phyloP scores from a whole-genome alignment of 2,113 vertebrate species.

The Girardinichthys multiradiatus region DNA sequence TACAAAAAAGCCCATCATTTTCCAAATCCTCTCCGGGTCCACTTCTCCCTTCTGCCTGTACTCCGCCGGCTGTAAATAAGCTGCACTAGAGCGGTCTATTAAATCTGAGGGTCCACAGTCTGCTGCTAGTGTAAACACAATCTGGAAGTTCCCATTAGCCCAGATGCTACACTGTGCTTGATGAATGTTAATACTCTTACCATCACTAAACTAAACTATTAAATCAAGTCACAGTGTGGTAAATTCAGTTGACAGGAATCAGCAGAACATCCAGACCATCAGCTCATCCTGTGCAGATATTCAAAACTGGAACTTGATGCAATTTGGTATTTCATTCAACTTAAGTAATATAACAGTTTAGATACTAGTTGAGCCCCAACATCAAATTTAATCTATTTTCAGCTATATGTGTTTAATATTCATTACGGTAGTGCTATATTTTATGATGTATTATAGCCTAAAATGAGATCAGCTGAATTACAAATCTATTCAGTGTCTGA shows the following conservation, averaged over 20 bases:
- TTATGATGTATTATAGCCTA: conserved; percentile 47
- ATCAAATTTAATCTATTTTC: conserved; percentile 49
- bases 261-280: conserved; percentile 32
- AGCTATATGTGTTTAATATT: conserved; percentile 23
- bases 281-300: conserved; percentile 3
- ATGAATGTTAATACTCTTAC: conserved; percentile 51
- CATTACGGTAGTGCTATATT: conserved; percentile 31
- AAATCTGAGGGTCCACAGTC: conserved; percentile 50
- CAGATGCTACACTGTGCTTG: conserved; percentile 39
- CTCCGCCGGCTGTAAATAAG: conserved; percentile 27
- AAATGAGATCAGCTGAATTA: conserved; percentile 29
- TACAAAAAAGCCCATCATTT: neutral
- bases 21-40: neutral
- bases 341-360: conserved; percentile 1
- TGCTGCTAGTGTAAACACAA: conserved; percentile 63
- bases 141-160: conserved; percentile 57
- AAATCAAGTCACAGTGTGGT: conserved; percentile 51
- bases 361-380: conserved; percentile 12
- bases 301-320: conserved; percentile 29
- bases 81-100: conserved; percentile 46
- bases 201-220: conserved; percentile 40
- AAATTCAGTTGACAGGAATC: conserved; percentile 35
- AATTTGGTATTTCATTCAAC: conserved; percentile 28
- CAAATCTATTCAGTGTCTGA: conserved; percentile 35
- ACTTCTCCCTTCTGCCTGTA: neutral